Percentiles rank a stretch among this genome's conserved stretches.
phyloP scores from a whole-genome alignment of 2,113 vertebrate species.

The Chroicocephalus ridibundus region DNA sequence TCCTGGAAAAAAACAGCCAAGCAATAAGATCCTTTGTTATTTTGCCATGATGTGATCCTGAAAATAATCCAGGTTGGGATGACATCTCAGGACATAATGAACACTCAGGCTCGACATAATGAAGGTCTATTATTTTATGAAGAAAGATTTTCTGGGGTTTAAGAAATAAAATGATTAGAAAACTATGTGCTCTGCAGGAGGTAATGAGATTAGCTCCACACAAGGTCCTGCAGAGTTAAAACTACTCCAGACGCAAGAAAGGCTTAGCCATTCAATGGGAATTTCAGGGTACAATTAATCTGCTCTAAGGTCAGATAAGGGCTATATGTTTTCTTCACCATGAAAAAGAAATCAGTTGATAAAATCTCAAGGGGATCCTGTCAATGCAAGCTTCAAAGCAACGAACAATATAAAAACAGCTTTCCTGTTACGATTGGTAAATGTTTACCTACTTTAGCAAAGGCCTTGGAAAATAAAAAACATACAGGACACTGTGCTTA shows the following conservation, averaged over 20 bases:
- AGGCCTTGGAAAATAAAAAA: constrained; percentile 26
- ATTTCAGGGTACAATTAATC: constrained; percentile 39
- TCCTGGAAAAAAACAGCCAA: background rate
- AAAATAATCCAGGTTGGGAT: constrained; percentile 42
- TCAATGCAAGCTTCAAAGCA: constrained; percentile 13
- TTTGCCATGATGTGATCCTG: constrained; percentile 19
- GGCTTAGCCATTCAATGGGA: background rate
- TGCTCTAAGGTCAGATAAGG: background rate
- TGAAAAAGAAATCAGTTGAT: constrained; percentile 18
- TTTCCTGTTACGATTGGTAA: background rate
- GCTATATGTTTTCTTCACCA: constrained; percentile 18
- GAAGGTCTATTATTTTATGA: constrained; percentile 34
- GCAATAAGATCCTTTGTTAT: background rate
- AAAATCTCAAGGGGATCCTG: background rate
- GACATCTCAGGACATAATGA: constrained; percentile 21
- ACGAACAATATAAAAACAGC: background rate
- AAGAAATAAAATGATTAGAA: constrained; percentile 60
- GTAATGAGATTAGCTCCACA: constrained; percentile 53
- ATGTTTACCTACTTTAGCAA: constrained; percentile 21
- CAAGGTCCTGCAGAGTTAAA: constrained; percentile 48
- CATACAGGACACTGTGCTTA: background rate
- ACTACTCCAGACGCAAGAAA: constrained; percentile 44
- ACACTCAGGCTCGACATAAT: constrained; percentile 44
- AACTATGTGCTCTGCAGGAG: constrained; percentile 48
- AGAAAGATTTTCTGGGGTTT: constrained; percentile 29